Evolutionary conservation across 2,113 vertebrate genomes (phyloP), one percentile per base, ranked within the genome.

Genomic region (Sylvietta virens): DNA sequence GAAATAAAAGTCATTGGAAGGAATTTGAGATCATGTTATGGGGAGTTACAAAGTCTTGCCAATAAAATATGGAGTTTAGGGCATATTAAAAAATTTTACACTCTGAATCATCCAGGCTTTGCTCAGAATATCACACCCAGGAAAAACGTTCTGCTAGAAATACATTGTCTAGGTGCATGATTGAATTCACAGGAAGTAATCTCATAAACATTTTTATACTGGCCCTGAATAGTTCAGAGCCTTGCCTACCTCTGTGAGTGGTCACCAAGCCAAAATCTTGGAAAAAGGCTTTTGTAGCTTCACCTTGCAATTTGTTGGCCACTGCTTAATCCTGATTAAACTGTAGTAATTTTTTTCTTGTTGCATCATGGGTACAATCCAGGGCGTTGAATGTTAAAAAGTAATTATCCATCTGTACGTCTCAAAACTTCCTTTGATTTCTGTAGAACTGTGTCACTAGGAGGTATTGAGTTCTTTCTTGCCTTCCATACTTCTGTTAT

Each of bases 1-100:
- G 90, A 95, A 95, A 92, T 71, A 91, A 81, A 97, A 92, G 90
- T 86, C 56, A 24, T 51, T 83, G 70, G 53, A 81, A 97, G 31
- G 71, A 95, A 62, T n/a, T n/a, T 78, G 47, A 86, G 42, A 62
- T 72, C 23, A 0, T 37, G 22, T 70, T 84, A 47, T 7, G 35
- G 10, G 39, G 39, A 85, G 71, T 33, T 57, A n/a, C 7, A 73
- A 84, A 92, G 57, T 72, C 44, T 62, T 81, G 35, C 33, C 26
- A 69, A 13, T 56, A 47, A 80, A 81, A 62, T 65, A 76, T 2
- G 33, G 27, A 30, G 21, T 72, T 73, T 72, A 79, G 27, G 72
- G 58, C 13, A 26, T 39, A 40, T 16, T 33, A 81, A 62, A 93
- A 57, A 28, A 35, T 40, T 71, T 93, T 76, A 18, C 30, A 39